Conservation (phyloP, 2,888 invertebrate genomes). For the Drosophila putrida region DNA sequence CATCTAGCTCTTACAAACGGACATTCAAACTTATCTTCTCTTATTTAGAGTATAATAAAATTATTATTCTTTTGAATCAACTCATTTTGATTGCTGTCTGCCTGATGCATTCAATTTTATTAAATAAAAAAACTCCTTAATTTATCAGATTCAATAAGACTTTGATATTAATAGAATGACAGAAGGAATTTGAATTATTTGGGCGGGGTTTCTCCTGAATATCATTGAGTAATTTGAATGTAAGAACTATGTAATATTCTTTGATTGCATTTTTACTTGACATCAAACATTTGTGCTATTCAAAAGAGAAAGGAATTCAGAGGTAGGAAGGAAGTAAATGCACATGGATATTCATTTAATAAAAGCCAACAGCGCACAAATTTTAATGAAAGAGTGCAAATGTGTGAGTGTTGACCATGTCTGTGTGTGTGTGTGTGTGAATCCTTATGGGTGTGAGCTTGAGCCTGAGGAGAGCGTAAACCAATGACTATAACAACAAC, state of each 20-base stretch:
- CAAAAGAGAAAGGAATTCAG: conserved; percentile 37
- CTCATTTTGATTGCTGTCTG: too few relatives aligned
- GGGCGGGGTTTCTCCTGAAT: neutral
- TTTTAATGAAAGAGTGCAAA: conserved; percentile 74
- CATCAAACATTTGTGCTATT: conserved; percentile 5
- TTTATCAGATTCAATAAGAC: too few relatives aligned
- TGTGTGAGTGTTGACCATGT: conserved; percentile 32
- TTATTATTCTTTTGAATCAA: too few relatives aligned
- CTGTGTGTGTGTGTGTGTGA: conserved; percentile 30
- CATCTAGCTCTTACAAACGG: too few relatives aligned
- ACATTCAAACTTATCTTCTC: neutral
- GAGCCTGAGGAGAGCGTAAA: conserved; percentile 22
- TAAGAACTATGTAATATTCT: conserved; percentile 37
- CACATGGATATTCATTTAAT: conserved; percentile 74
- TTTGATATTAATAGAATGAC: too few relatives aligned
- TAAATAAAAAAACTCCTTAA: too few relatives aligned
- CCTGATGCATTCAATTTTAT: too few relatives aligned
- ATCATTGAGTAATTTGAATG: conserved; percentile 40
- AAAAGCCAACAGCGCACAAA: conserved; percentile 71
- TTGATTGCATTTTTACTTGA: conserved; percentile 63
- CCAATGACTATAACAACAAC: conserved; percentile 41
- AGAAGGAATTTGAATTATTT: neutral
- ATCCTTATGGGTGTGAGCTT: neutral
- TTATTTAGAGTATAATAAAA: neutral
- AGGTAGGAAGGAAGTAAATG: conserved; percentile 10